Conservation (phyloP, 2,888 invertebrate species). For the Xylota sylvarum region DNA sequence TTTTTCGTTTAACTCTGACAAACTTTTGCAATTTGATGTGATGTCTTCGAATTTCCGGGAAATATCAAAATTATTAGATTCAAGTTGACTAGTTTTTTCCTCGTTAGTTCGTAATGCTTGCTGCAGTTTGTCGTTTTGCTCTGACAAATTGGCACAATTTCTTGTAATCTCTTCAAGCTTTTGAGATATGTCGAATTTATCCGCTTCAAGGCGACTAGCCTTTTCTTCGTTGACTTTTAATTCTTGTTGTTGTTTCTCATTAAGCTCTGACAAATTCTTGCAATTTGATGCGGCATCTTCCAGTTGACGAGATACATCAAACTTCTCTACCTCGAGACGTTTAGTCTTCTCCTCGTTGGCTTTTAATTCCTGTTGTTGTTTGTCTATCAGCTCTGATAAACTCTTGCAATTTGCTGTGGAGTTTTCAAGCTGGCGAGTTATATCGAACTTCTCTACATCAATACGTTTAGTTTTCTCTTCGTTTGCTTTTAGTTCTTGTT, state of each 20-base stretch:
- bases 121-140: constrained; percentile 62
- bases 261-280: constrained; percentile 79
- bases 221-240: constrained; percentile 87
- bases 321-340: constrained; percentile 83
- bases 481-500: constrained; percentile 81
- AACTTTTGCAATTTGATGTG: constrained; percentile 68
- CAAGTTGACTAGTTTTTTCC: constrained; percentile 65
- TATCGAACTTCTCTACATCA: constrained; percentile 68
- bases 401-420: constrained; percentile 70
- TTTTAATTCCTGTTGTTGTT: constrained; percentile 79
- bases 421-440: constrained; percentile 79
- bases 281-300: constrained; percentile 85
- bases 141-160: constrained; percentile 78
- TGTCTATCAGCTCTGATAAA: constrained; percentile 80
- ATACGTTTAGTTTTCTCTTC: constrained; percentile 26
- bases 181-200: constrained; percentile 77
- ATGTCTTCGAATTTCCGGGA: constrained; percentile 79
- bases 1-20: constrained; percentile 77
- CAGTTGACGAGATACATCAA: constrained; percentile 86
- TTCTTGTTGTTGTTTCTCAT: constrained; percentile 86
- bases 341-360: constrained; percentile 81
- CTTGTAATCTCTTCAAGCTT: constrained; percentile 79
- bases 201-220: constrained; percentile 10
- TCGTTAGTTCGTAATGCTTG: constrained; percentile 8
- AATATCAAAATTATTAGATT: constrained; percentile 81